A percentile compares a stretch with the other conserved stretches of the same genome.
These are phyloP conservation scores for Auanema freiburgensis DNA, from an alignment of 2,888 invertebrate genomes.

Conservation along the genomic window DNA sequence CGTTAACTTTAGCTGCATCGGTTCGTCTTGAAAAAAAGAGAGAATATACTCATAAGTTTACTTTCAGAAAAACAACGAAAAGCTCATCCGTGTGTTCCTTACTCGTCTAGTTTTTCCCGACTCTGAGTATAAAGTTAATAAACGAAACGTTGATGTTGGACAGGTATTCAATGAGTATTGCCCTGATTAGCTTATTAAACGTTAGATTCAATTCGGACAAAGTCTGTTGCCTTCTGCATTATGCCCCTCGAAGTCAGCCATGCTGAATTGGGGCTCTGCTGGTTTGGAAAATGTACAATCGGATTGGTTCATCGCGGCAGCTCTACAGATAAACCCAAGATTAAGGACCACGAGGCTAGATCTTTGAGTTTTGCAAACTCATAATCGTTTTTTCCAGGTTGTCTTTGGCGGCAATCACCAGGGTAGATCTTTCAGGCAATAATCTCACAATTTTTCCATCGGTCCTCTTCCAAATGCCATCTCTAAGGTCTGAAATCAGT, in stretches of 20 bases:
- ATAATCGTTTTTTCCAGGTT: conserved; percentile 23
- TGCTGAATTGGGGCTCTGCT: conserved; percentile 82
- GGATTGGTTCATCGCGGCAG: conserved; percentile 79
- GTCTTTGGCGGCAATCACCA: conserved; percentile 85
- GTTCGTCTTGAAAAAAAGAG: conserved; percentile 12
- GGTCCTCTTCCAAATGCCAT: conserved; percentile 81
- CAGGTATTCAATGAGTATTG: conserved; percentile 60
- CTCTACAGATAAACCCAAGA: conserved; percentile 81
- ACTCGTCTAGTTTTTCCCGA: conserved; percentile 71
- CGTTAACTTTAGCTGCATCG: conserved; percentile 69
- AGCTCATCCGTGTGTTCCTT: conserved; percentile 49
- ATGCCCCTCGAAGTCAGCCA: conserved; percentile 80
- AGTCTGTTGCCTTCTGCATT: conserved; percentile 51
- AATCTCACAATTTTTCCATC: conserved; percentile 79
- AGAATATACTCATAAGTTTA: neutral
- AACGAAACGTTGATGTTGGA: conserved; percentile 78
- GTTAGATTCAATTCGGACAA: conserved; percentile 43
- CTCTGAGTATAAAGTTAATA: conserved; percentile 88
- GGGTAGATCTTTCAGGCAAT: conserved; percentile 89
- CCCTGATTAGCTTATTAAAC: neutral
- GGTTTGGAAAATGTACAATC: conserved; percentile 75
- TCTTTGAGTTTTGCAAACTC: neutral
- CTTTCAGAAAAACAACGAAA: conserved; percentile 37
- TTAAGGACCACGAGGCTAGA: conserved; percentile 68
- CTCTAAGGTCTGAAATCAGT: conserved; percentile 63